phyloP scores from a whole-genome alignment of 2,888 invertebrate species.

The Gari tellinella region DNA sequence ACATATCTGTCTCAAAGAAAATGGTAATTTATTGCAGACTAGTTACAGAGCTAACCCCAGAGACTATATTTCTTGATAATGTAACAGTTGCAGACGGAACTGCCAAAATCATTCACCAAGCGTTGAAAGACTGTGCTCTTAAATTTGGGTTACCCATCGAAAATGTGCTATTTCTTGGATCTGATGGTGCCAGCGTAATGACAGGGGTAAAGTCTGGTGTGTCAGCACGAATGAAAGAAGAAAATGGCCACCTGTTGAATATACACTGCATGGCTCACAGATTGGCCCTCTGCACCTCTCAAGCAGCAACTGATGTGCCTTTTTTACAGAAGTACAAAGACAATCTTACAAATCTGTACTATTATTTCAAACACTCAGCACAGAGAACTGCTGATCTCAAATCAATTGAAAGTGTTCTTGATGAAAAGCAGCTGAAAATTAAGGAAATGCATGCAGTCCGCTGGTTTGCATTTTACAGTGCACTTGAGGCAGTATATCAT shows the following conservation, averaged over 20 bases:
- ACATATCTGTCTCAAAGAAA: conserved; percentile 24
- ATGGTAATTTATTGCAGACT: conserved; percentile 15
- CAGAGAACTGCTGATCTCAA: conserved; percentile 2
- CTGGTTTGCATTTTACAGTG: conserved; percentile 22
- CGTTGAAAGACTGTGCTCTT: not conserved
- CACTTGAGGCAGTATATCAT: conserved; percentile 17
- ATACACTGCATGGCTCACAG: conserved; percentile 30
- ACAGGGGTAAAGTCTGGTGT: conserved; percentile 27
- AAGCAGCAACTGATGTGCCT: conserved; percentile 15
- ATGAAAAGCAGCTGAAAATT: conserved; percentile 19
- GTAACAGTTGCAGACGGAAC: conserved; percentile 13
- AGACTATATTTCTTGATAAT: conserved; percentile 20
- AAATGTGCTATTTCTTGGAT: conserved; percentile 20
- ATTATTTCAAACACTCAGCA: conserved; percentile 22
- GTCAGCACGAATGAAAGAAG: conserved; percentile 8
- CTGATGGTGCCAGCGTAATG: conserved; percentile 36
- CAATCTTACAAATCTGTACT: conserved; percentile 11
- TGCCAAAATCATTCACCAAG: conserved; percentile 10
- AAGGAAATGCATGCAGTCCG: conserved; percentile 20
- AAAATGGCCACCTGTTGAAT: conserved; percentile 13
- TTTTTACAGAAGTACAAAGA: conserved; percentile 20
- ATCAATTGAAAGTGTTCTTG: conserved; percentile 18
- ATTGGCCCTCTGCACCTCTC: conserved; percentile 25
- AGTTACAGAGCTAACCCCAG: conserved; percentile 19
- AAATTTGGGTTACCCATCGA: conserved; percentile 8